These are phyloP conservation scores for Sepiola atlantica DNA, from an alignment of 2,888 invertebrate species.

Conservation along the genomic window DNA sequence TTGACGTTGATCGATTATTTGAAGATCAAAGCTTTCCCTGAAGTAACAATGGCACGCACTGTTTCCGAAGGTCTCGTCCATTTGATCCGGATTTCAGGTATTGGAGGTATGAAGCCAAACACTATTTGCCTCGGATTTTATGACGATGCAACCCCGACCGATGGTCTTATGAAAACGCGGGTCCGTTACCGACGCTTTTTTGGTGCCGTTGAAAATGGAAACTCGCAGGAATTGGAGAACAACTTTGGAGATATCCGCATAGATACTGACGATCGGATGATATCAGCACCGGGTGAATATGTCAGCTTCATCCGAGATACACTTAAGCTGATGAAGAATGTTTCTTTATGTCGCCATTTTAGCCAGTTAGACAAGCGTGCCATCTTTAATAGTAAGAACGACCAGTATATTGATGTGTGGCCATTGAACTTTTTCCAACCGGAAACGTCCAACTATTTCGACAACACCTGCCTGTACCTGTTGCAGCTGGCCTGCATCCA, in stretches of 20 bases:
- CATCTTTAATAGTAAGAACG: constrained; percentile 80
- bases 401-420: constrained; percentile 96
- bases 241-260: constrained; percentile 60
- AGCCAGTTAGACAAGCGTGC: constrained; percentile 86
- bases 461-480: constrained; percentile 94
- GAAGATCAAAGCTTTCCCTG: constrained; percentile 92
- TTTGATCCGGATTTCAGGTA: constrained; percentile 90
- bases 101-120: constrained; percentile 99
- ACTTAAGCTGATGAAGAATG: constrained; percentile 93
- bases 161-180: constrained; percentile 73
- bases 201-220: constrained; percentile 56
- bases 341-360: constrained; percentile 94
- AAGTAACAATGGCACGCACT: constrained; percentile 88
- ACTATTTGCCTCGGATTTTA: constrained; percentile 94
- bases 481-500: constrained; percentile 97
- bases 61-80: constrained; percentile 94
- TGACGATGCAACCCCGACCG: constrained; percentile 83
- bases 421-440: constrained; percentile 92
- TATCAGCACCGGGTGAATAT: constrained; percentile 80
- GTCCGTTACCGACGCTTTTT: constrained; percentile 57
- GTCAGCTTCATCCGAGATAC: constrained; percentile 90
- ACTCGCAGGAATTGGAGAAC: constrained; percentile 55
- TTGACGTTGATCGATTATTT: constrained; percentile 94
- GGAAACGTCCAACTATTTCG: constrained; percentile 85
- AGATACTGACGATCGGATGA: constrained; percentile 52